Percentiles rank a stretch among this genome's conserved stretches.
Conservation (phyloP, 1,140 invertebrate species). For the Diprion similis region DNA sequence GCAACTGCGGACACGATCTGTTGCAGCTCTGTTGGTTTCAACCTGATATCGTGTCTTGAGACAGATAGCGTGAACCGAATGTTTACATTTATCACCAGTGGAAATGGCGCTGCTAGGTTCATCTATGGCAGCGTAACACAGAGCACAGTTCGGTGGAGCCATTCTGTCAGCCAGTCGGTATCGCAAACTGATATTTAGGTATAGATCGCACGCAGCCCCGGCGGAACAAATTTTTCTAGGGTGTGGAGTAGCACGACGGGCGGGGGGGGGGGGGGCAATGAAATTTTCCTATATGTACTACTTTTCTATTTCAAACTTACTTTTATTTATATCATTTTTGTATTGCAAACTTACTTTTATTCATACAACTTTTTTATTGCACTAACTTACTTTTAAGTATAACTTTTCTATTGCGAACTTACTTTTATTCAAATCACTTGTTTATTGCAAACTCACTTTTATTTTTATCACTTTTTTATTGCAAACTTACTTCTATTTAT, state of each 20-base stretch:
- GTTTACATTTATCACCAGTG: too few species aligned
- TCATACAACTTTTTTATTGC: background rate
- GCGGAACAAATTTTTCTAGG: background rate
- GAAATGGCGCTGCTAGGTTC: too few species aligned
- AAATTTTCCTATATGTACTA: background rate
- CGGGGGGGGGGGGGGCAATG: background rate
- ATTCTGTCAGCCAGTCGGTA: too few species aligned
- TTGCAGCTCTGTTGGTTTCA: too few species aligned
- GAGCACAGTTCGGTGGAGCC: too few species aligned
- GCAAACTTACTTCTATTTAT: background rate
- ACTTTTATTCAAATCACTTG: too few species aligned
- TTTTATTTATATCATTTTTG: background rate
- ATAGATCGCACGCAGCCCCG: background rate
- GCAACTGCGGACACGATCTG: too few species aligned
- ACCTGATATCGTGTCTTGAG: too few species aligned
- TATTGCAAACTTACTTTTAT: background rate
- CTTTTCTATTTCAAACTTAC: background rate
- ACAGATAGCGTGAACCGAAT: too few species aligned
- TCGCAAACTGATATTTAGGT: background rate
- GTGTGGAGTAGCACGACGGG: background rate
- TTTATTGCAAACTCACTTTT: background rate
- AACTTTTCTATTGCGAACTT: background rate
- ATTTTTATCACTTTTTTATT: background rate
- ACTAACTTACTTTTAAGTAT: background rate
- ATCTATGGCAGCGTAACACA: too few species aligned